phyloP scores from a whole-genome alignment of 2,888 invertebrate species.

The Conchocele bisecta region DNA sequence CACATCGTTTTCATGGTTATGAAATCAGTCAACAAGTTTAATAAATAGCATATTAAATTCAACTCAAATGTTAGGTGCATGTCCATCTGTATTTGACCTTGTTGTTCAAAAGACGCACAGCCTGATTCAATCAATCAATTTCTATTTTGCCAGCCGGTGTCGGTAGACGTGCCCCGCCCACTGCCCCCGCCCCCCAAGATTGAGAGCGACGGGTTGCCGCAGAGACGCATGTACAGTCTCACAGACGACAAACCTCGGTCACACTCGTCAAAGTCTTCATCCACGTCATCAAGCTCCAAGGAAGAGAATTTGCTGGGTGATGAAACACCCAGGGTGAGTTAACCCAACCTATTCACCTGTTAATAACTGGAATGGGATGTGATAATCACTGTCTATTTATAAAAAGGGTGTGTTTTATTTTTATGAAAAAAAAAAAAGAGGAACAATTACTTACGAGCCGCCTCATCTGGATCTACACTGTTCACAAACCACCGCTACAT shows the following conservation, averaged over 20 bases:
- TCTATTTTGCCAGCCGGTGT: slow-evolving; percentile 65
- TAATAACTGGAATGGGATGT: no score
- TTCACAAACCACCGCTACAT: no score
- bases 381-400: background rate
- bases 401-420: no score
- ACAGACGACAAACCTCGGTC: slow-evolving; percentile 48
- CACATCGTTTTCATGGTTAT: no score
- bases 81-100: no score
- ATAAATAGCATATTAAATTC: no score
- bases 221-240: slow-evolving; percentile 58
- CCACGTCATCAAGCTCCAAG: slow-evolving; percentile 73
- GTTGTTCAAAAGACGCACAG: no score
- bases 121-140: background rate
- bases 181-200: slow-evolving; percentile 73
- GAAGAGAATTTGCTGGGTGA: slow-evolving; percentile 68
- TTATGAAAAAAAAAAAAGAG: background rate
- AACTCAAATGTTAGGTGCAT: no score
- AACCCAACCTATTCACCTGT: no score
- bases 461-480: no score
- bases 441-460: no score
- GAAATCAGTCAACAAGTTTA: no score
- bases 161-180: slow-evolving; percentile 73
- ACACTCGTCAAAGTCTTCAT: slow-evolving; percentile 63
- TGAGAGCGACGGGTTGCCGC: slow-evolving; percentile 70
- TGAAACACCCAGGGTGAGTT: slow-evolving; percentile 69